These are phyloP conservation scores for Drosophila auraria DNA, from an alignment of 1,140 invertebrate species.

Conservation along the genomic window DNA sequence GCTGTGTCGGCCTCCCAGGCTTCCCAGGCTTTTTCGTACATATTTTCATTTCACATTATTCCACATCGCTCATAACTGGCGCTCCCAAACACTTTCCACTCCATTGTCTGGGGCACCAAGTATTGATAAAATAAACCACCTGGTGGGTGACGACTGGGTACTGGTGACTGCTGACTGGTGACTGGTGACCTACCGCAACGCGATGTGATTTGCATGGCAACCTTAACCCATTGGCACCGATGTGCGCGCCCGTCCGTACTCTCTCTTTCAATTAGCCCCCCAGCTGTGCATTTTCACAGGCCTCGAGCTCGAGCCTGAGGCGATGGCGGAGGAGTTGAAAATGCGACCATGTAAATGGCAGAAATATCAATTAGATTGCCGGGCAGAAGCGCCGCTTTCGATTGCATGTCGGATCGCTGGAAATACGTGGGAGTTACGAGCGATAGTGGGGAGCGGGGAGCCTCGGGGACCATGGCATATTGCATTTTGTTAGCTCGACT, in stretches of 20 bases:
- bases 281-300: constrained; percentile 62
- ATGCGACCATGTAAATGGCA: constrained; percentile 46
- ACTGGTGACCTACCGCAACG: constrained; percentile 53
- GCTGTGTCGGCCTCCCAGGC: constrained; percentile 14
- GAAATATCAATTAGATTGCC: constrained; percentile 74
- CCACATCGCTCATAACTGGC: constrained; percentile 35
- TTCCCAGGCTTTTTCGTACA: background rate
- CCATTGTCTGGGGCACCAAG: constrained; percentile 32
- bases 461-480: background rate
- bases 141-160: constrained; percentile 1
- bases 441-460: background rate
- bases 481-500: constrained; percentile 50
- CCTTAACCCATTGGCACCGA: constrained; percentile 78
- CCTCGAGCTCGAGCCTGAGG: background rate
- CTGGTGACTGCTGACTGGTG: background rate
- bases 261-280: constrained; percentile 67
- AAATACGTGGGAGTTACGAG: background rate
- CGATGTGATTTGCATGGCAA: constrained; percentile 63
- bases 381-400: constrained; percentile 36
- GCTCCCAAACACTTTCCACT: constrained; percentile 38
- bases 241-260: constrained; percentile 28
- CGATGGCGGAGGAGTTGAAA: background rate
- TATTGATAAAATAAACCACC: constrained; percentile 39
- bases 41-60: constrained; percentile 13
- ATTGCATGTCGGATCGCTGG: constrained; percentile 40